phyloP scores from a whole-genome alignment of 2,797 vertebrate species.

The Danionella dracula region DNA sequence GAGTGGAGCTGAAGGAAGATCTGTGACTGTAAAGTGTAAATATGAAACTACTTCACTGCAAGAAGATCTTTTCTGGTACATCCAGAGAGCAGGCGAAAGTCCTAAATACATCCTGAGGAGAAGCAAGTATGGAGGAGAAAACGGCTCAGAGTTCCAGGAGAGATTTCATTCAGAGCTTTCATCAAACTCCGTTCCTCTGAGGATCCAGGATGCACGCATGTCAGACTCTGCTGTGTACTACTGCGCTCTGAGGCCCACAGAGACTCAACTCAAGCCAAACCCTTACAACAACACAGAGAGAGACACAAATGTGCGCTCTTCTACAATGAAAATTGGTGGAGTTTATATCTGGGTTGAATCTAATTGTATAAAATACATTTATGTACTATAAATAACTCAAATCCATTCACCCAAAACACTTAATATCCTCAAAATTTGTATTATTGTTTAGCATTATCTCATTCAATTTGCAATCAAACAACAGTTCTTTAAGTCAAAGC shows the following conservation, averaged over 20 bases:
- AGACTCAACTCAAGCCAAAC: not conserved
- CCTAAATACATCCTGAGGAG: not conserved
- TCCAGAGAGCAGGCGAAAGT: slow-evolving; percentile 15
- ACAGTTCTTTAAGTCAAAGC: no score
- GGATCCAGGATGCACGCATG: not conserved
- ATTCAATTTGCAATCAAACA: no score
- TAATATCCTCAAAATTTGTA: no score
- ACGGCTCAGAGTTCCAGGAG: not conserved
- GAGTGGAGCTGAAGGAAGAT: slow-evolving; percentile 20
- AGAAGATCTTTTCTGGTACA: slow-evolving; percentile 42
- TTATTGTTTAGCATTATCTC: no score
- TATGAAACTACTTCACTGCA: not conserved
- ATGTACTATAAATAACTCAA: no score
- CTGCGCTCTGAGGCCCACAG: not conserved
- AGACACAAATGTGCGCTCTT: no score
- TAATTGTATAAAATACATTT: no score
- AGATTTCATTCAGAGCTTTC: slow-evolving; percentile 33
- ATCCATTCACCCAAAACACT: no score
- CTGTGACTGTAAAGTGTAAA: slow-evolving; percentile 23
- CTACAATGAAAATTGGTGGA: no score
- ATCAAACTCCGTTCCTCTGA: slow-evolving; percentile 16
- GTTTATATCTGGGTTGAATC: no score
- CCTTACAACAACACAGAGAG: not conserved
- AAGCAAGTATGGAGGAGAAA: not conserved
- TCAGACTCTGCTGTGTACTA: not conserved